phyloP scores from a whole-genome alignment of 2,888 invertebrate genomes.

The Drosophila peninsularis region DNA sequence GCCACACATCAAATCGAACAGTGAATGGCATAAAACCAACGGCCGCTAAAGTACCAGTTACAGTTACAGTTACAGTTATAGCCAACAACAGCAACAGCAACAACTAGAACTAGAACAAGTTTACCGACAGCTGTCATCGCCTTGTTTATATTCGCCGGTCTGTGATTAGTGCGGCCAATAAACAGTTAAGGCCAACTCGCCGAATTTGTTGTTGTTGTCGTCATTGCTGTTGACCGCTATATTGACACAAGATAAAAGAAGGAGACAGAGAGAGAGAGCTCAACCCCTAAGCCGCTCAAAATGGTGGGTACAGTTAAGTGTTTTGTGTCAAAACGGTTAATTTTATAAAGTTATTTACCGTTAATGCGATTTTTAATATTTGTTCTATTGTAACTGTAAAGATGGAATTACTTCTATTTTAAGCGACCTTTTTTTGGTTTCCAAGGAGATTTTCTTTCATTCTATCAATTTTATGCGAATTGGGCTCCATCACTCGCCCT shows the following conservation, averaged over 20 bases:
- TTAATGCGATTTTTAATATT: not conserved
- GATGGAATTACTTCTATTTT: not conserved
- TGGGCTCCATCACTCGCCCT: too few species aligned
- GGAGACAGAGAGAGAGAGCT: not conserved
- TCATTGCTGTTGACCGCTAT: conserved; percentile 21
- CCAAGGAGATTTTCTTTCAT: not conserved
- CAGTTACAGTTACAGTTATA: conserved; percentile 19
- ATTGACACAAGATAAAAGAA: conserved; percentile 28
- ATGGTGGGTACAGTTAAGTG: conserved; percentile 38
- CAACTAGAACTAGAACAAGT: conserved; percentile 23
- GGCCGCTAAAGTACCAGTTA: conserved; percentile 42
- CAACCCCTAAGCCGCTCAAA: not conserved
- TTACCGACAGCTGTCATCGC: conserved; percentile 47
- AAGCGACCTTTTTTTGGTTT: not conserved
- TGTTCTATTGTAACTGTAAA: not conserved
- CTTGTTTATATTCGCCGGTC: conserved; percentile 48
- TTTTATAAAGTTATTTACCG: not conserved
- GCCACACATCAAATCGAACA: conserved; percentile 63
- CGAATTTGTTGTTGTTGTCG: conserved; percentile 15
- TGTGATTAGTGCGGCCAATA: conserved; percentile 43
- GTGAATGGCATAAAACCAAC: conserved; percentile 56
- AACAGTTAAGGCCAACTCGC: conserved; percentile 38
- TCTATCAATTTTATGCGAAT: conserved; percentile 4
- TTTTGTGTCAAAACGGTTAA: conserved; percentile 2
- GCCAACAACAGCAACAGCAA: conserved; percentile 14